Conservation (phyloP, 2,888 invertebrate species). For the Conus canariensis region DNA sequence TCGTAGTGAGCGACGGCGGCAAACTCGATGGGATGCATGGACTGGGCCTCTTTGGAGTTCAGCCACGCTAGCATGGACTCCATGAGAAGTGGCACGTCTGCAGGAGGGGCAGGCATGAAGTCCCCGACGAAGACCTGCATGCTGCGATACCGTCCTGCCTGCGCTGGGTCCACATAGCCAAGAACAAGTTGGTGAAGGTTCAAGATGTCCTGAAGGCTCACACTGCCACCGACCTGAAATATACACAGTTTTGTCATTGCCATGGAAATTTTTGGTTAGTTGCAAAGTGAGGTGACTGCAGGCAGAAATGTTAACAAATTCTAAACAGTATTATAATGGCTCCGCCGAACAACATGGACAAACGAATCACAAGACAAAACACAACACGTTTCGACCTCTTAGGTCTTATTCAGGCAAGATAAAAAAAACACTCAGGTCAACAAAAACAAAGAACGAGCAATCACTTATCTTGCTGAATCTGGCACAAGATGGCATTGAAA, state of each 20-base stretch:
- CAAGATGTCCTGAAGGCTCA: slow-evolving; percentile 91
- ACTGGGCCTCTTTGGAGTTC: slow-evolving; percentile 89
- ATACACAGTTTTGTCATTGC: background rate
- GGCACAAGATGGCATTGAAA: no score
- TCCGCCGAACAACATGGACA: no score
- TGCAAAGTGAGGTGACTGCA: no score
- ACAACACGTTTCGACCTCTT: no score
- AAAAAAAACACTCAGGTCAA: no score
- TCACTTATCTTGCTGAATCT: no score
- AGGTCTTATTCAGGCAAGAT: no score
- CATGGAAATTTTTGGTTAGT: background rate
- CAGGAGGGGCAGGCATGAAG: slow-evolving; percentile 94
- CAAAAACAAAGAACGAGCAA: no score
- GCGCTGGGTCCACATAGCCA: slow-evolving; percentile 95
- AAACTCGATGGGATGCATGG: slow-evolving; percentile 94
- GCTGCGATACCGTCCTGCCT: slow-evolving; percentile 91
- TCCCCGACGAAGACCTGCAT: slow-evolving; percentile 92
- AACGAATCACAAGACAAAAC: no score
- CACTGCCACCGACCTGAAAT: slow-evolving; percentile 83
- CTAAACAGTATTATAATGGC: no score
- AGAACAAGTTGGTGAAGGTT: slow-evolving; percentile 95
- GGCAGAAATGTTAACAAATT: no score
- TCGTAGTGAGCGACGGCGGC: slow-evolving; percentile 98
- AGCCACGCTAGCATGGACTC: slow-evolving; percentile 94
- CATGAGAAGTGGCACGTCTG: slow-evolving; percentile 90